Base-by-base conservation (phyloP, 2,113 vertebrate species). In the Pseudorasbora parva region DNA sequence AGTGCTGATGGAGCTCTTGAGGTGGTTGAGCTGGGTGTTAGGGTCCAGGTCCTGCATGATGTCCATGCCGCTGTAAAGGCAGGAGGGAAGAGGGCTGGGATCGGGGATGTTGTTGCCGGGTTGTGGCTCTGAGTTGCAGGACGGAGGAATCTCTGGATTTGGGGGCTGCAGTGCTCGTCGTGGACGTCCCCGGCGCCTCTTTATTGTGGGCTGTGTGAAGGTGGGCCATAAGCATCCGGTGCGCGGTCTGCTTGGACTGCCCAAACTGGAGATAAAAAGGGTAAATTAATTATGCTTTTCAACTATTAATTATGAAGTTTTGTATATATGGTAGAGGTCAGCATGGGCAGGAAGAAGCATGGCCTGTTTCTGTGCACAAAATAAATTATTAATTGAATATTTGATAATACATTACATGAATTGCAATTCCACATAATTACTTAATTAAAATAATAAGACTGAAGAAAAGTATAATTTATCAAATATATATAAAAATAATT, bases 1-100 rank as follows among this genome's bases (percentile, higher is more conserved):
- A 93, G 95, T 98, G 93, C 96, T 99, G 89, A 99, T 99, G 0
- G 98, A 99, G 94, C 95, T 99, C 91, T 97, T 98, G 76, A 99
- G 95, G 92, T 98, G 97, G 93, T 96, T 97, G 86, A 99, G 95
- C 90, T 99, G 97, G 81, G 95, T 93, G 86, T 96, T 96, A 87
- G 97, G 96, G 93, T 97, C 96, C 93, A 98, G 95, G 89, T 96
- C 95, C 87, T 97, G 97, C 86, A 98, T 94, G 90, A 99, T 97
- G 93, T 98, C 96, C 84, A 96, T 93, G 37, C 93, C 89, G 90
- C 96, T 95, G 84, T 97, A 95, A 91, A 96, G 96, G 81, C 97
- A 95, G 91, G 97, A 96, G 56, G 96, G 94, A 78, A 96, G 95
- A 2, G 95, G 93, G 86, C 93, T 95, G 75, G 95, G 93, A 43